These are phyloP conservation scores for Tetrax tetrax DNA, from an alignment of 2,113 vertebrate genomes.

Conservation along the genomic window DNA sequence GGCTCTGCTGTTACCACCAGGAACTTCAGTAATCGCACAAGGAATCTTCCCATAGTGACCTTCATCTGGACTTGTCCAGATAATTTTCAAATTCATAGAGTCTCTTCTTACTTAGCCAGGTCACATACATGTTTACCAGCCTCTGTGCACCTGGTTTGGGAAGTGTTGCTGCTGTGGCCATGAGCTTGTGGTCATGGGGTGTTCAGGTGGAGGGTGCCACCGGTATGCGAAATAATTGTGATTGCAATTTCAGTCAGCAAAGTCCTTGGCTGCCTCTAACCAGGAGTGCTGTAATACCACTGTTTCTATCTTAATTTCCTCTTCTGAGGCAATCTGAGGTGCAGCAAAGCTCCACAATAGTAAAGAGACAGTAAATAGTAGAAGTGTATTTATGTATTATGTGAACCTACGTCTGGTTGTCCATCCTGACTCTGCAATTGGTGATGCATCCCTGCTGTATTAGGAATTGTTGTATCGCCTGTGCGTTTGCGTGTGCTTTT, in stretches of 20 bases:
- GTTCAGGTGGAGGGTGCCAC: neutral
- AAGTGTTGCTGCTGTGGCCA: neutral
- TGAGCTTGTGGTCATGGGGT: accelerated
- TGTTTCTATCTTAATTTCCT: neutral
- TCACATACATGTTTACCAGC: neutral
- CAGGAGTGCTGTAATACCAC: neutral
- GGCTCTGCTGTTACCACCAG: neutral
- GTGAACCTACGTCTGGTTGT: neutral
- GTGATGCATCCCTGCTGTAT: neutral
- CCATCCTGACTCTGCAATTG: neutral
- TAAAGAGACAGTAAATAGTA: neutral
- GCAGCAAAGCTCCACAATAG: neutral
- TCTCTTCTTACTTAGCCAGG: neutral
- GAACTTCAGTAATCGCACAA: neutral
- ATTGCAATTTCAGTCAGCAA: neutral
- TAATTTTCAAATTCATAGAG: neutral
- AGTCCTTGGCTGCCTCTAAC: neutral
- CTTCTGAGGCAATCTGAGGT: neutral
- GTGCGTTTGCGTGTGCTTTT: neutral
- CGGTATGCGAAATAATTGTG: neutral
- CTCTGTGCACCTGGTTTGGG: neutral
- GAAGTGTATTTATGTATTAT: neutral
- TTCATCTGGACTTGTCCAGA: neutral
- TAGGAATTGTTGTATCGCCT: neutral
- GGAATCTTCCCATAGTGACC: neutral